phyloP scores from a whole-genome alignment of 30 jellyfish, hydroid and myxozoan species.

The Hydractinia echinata region DNA sequence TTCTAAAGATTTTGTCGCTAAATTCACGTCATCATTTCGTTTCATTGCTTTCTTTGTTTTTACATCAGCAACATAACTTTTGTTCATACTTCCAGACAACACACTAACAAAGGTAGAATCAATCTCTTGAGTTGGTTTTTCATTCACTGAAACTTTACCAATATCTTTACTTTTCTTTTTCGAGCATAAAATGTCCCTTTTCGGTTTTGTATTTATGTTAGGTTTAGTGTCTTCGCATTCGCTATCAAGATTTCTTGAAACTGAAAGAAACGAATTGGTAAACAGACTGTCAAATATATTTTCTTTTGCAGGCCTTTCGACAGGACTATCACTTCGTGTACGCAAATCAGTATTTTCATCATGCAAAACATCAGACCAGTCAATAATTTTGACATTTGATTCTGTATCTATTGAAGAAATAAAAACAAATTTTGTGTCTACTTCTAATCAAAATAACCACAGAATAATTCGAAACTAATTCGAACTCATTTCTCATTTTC shows the following conservation, averaged over 20 bases:
- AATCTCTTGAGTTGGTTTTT: too few relatives aligned
- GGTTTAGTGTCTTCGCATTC: too few relatives aligned
- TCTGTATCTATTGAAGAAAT: constrained; percentile 14
- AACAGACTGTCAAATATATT: constrained; percentile 9
- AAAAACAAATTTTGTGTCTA: neutral
- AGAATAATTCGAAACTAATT: neutral
- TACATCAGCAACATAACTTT: too few relatives aligned
- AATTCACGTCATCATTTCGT: too few relatives aligned
- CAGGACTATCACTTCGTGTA: constrained; percentile 11
- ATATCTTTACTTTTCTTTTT: too few relatives aligned
- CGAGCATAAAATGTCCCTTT: too few relatives aligned
- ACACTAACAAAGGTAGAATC: too few relatives aligned
- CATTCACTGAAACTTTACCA: too few relatives aligned
- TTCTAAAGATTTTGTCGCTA: too few relatives aligned
- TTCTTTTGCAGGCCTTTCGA: neutral
- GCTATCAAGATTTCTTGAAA: neutral
- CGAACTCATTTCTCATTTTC: neutral
- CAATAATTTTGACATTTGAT: constrained; percentile 16
- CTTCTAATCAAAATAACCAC: neutral
- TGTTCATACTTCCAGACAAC: too few relatives aligned
- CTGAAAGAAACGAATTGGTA: constrained; percentile 19
- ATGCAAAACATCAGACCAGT: constrained; percentile 26
- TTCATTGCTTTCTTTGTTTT: too few relatives aligned
- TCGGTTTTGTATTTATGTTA: too few relatives aligned
- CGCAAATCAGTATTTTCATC: neutral